These are phyloP conservation scores for Hyposoter dolosus DNA, from an alignment of 2,888 invertebrate genomes.

Conservation along the genomic window DNA sequence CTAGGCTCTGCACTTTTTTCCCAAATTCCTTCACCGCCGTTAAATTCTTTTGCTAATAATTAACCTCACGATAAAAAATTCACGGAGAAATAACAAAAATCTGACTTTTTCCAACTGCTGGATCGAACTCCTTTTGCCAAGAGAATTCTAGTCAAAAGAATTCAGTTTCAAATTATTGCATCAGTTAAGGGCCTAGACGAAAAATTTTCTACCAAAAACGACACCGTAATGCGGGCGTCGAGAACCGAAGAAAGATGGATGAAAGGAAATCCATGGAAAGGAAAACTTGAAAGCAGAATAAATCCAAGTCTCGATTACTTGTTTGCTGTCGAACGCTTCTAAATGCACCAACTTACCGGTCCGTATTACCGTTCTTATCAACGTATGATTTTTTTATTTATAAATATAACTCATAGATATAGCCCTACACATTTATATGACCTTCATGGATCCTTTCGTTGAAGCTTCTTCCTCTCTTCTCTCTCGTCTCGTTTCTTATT, in stretches of 20 bases:
- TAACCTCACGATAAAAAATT: background rate
- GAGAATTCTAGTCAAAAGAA: background rate
- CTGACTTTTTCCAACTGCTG: background rate
- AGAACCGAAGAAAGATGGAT: background rate
- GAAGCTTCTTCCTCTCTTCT: conserved; percentile 39
- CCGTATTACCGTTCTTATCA: conserved; percentile 19
- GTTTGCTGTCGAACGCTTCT: conserved; percentile 60
- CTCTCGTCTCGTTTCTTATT: conserved; percentile 49
- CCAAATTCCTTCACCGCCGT: conserved; percentile 6
- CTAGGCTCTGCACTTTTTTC: background rate
- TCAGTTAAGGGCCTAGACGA: background rate
- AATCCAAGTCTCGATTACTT: conserved; percentile 62
- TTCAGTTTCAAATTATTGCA: background rate
- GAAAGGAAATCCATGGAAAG: background rate
- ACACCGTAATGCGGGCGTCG: background rate
- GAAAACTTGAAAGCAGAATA: conserved; percentile 27
- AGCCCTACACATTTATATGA: background rate
- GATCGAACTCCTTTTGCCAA: background rate
- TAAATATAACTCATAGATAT: conserved; percentile 3
- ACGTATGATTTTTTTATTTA: background rate
- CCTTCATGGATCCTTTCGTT: conserved; percentile 49
- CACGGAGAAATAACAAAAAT: background rate
- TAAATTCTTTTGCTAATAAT: conserved; percentile 6
- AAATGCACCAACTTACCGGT: conserved; percentile 51
- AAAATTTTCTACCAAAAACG: background rate